These are phyloP conservation scores for Hafferia zeledoni DNA, from an alignment of 2,797 vertebrate genomes.

Conservation along the genomic window DNA sequence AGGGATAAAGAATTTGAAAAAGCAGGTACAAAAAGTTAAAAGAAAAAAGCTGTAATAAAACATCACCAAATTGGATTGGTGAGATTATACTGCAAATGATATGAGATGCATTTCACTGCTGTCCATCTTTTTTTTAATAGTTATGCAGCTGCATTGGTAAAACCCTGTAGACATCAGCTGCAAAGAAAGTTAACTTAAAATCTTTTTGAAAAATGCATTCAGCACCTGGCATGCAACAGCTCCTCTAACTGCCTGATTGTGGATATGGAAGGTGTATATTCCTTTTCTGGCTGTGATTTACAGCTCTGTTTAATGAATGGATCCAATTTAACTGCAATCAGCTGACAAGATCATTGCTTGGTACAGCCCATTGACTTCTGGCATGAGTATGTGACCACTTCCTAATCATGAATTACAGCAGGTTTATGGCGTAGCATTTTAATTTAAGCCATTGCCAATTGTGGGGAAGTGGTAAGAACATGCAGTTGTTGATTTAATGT, in stretches of 20 bases:
- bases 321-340: constrained; percentile 34
- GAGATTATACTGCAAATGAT: background rate
- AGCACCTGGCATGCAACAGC: background rate
- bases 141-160: background rate
- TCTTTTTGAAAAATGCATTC: background rate
- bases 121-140: background rate
- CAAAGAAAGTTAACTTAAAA: background rate
- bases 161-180: background rate
- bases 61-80: background rate
- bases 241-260: background rate
- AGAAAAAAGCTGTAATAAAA: background rate
- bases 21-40: background rate
- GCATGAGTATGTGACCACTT: constrained; percentile 6
- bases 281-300: constrained; percentile 38
- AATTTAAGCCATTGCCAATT: constrained; percentile 34
- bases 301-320: constrained; percentile 23
- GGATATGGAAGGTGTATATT: background rate
- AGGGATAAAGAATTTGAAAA: background rate
- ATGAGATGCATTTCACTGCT: background rate
- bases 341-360: constrained; percentile 34
- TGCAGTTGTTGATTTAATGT: constrained; percentile 10
- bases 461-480: background rate
- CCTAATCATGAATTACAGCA: constrained; percentile 13
- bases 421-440: constrained; percentile 23
- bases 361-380: background rate